Evolutionary conservation across 2,888 invertebrate species (phyloP), one percentile per base, ranked within the genome.

Genomic region (Trichopoda pennipes): DNA sequence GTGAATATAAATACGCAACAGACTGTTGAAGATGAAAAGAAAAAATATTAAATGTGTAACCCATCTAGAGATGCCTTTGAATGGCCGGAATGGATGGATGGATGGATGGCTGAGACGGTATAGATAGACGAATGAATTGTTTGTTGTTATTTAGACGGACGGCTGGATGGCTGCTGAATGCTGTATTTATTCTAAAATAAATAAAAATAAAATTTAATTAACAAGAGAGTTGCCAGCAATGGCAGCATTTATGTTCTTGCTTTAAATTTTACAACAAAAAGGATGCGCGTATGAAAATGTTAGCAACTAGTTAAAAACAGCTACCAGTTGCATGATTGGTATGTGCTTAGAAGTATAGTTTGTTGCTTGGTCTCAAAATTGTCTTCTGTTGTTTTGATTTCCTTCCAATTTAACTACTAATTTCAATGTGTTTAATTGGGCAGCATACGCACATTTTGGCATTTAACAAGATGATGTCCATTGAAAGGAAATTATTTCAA

Each of bases 121-220:
- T 8, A 17, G 44, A 42, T 75, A 55, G 12, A 47, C 56, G 38
- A 47, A 42, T 68, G 44, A 38, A 42, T 44, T 73, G 64, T 49
- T n/a, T 51, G 32, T 17, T 49, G 47, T 49, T 49, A 19, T n/a
- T 9, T 17, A 9, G 47, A 49, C 17, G 47, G 47, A 76, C 17
- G 47, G 47, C 74, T 75, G 81, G 56, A 70, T 74, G 69, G 69
- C 72, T 81, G 81, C 66, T 66, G 72, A 17, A 66, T 61, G 70
- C 35, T 55, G 72, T 51, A 72, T 72, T 21, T 28, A 72, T 53
- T 68, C 49, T 42, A 42, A 55, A 23, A 10, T 28, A 47, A 19
- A 16, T n/a, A 64, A 44, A 61, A 35, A 32, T 2, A 6, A 28
- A 28, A 28, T 4, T 28, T 7, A 28, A 28, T 28, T 28, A 28